Conservation (phyloP, 2,113 vertebrate genomes). For the Dasyurus viverrinus region DNA sequence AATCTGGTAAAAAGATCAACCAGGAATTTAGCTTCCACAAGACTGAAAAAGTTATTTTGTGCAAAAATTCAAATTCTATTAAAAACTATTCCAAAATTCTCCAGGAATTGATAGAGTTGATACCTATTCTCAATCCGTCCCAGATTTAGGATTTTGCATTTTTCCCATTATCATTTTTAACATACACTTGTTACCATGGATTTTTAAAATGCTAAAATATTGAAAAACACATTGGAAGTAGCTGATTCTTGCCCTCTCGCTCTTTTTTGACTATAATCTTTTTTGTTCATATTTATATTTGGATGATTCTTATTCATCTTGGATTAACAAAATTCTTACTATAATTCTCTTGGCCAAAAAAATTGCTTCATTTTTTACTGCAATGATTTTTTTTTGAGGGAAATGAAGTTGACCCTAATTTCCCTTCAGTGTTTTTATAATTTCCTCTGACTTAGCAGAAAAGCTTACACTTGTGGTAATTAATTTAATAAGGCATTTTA, state of each 20-base stretch:
- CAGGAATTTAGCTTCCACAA: background rate
- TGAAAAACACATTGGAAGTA: background rate
- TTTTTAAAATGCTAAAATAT: background rate
- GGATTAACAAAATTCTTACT: background rate
- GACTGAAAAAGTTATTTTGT: background rate
- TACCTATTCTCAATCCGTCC: background rate
- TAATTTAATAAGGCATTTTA: constrained; percentile 3
- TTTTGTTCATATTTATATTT: background rate
- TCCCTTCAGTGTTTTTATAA: background rate
- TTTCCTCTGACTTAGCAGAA: constrained; percentile 8
- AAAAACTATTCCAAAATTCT: background rate
- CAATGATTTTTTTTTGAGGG: background rate
- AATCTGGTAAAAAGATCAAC: background rate
- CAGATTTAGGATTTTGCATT: constrained; percentile 4
- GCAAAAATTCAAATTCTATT: background rate
- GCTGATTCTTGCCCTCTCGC: background rate
- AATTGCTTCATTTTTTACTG: background rate
- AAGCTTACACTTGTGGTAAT: constrained; percentile 24
- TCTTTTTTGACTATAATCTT: background rate
- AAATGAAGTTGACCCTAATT: constrained; percentile 8
- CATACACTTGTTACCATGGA: background rate
- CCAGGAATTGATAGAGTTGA: background rate
- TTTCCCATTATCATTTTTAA: background rate
- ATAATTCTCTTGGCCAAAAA: background rate
- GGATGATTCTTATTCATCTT: background rate